A percentile compares a stretch with the other conserved stretches of the same genome.
phyloP scores from a whole-genome alignment of 1,140 invertebrate genomes.

The Listronotus oregonensis region DNA sequence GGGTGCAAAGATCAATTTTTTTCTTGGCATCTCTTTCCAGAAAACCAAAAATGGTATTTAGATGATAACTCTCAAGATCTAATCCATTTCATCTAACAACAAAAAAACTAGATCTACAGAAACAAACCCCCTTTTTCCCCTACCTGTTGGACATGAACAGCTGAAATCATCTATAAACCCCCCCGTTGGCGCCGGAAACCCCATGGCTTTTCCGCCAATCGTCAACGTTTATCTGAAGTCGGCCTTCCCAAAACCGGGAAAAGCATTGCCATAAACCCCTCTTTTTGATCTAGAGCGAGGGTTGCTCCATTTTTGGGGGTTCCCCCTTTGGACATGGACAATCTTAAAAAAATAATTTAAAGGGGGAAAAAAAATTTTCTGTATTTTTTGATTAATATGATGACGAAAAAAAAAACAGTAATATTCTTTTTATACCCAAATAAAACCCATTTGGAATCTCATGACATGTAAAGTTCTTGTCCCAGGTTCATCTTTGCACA shows the following conservation, averaged over 20 bases:
- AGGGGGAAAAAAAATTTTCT: no score
- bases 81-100: no score
- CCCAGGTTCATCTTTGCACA: conserved; percentile 96
- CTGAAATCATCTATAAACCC: conserved; percentile 89
- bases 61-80: background rate
- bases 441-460: no score
- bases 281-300: conserved; percentile 88
- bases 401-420: no score
- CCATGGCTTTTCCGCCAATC: conserved; percentile 97
- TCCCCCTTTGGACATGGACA: conserved; percentile 85
- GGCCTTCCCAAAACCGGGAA: conserved; percentile 93
- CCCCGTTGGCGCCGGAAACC: conserved; percentile 91
- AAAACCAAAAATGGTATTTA: conserved; percentile 69
- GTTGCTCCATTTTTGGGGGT: conserved; percentile 85
- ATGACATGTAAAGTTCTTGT: conserved; percentile 87
- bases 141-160: conserved; percentile 90
- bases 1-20: conserved; percentile 91
- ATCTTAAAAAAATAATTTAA: conserved; percentile 62
- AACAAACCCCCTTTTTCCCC: background rate
- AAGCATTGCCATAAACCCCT: conserved; percentile 89
- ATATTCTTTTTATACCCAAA: conserved; percentile 76
- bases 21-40: conserved; percentile 94
- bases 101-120: no score
- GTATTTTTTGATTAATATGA: no score
- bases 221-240: conserved; percentile 92